A percentile compares a stretch with the other conserved stretches of the same genome.
phyloP scores from a whole-genome alignment of 2,797 vertebrate genomes.

The Coregonus sp. region DNA sequence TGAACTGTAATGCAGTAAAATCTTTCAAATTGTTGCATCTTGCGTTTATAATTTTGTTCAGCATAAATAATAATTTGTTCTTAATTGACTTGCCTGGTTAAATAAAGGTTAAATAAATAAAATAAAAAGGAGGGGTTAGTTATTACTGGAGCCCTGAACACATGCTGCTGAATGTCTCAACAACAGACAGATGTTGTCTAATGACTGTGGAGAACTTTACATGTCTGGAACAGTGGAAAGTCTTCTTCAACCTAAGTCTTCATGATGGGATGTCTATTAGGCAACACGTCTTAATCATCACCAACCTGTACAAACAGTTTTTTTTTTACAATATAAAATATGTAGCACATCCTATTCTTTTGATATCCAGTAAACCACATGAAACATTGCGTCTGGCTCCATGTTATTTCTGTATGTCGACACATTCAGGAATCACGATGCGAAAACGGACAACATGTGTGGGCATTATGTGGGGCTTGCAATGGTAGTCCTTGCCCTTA shows the following conservation, averaged over 20 bases:
- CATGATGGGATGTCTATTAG: background rate
- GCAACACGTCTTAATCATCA: background rate
- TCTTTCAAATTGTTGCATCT: too few relatives aligned
- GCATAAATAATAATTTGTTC: too few relatives aligned
- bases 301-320: background rate
- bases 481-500: conserved; percentile 1
- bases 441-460: conserved; percentile 41
- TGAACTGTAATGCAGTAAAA: too few relatives aligned
- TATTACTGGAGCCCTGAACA: background rate
- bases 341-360: background rate
- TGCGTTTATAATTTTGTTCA: too few relatives aligned
- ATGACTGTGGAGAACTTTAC: conserved; percentile 34
- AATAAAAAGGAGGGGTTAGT: background rate
- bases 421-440: conserved; percentile 38
- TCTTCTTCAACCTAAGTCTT: conserved; percentile 18
- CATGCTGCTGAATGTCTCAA: conserved; percentile 19
- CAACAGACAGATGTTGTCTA: conserved; percentile 39
- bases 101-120: too few relatives aligned
- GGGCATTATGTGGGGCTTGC: conserved; percentile 40
- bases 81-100: too few relatives aligned
- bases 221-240: conserved; percentile 28
- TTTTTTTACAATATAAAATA: background rate
- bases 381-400: conserved; percentile 4
- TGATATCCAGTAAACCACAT: background rate
- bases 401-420: background rate